Percentiles rank a stretch among this genome's conserved stretches.
These are phyloP conservation scores for Tragelaphus oryx DNA, from an alignment of 2,797 vertebrate genomes.

Conservation along the genomic window DNA sequence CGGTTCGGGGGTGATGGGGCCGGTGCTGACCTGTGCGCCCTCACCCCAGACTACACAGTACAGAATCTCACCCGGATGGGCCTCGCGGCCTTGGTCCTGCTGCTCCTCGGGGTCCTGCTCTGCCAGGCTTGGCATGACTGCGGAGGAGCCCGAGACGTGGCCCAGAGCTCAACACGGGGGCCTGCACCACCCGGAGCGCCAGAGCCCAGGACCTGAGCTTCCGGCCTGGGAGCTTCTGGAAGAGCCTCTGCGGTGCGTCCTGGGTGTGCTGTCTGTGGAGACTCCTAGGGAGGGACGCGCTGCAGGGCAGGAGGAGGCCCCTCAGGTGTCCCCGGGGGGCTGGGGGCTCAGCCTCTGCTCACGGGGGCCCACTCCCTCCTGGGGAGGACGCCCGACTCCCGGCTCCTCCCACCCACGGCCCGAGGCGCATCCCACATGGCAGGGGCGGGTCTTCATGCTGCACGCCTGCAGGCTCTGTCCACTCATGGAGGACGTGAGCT, in stretches of 20 bases:
- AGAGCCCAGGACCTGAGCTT: accelerated
- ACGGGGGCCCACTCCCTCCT: too few relatives aligned
- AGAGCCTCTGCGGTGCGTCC: accelerated
- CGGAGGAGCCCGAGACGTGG: accelerated
- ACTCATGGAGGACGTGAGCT: not conserved
- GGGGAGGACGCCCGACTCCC: accelerated
- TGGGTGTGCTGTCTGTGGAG: not conserved
- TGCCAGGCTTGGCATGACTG: not conserved
- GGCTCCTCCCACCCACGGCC: not conserved
- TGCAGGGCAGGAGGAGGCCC: accelerated
- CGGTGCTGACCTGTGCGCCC: not conserved
- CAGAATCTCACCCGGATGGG: not conserved
- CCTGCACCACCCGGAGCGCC: accelerated
- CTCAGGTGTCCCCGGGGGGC: accelerated
- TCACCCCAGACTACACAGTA: not conserved
- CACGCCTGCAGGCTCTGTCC: too few relatives aligned
- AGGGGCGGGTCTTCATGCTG: too few relatives aligned
- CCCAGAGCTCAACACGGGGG: accelerated
- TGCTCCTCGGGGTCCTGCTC: not conserved
- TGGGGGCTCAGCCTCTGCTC: not conserved
- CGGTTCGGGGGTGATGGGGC: accelerated
- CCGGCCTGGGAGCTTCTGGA: accelerated
- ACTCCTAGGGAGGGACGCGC: accelerated
- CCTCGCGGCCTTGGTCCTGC: accelerated
- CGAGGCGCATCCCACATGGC: not conserved